A percentile compares a stretch with the other conserved stretches of the same genome.
Conservation (phyloP, 2,888 invertebrate genomes). For the Rhorus exstirpatorius region DNA sequence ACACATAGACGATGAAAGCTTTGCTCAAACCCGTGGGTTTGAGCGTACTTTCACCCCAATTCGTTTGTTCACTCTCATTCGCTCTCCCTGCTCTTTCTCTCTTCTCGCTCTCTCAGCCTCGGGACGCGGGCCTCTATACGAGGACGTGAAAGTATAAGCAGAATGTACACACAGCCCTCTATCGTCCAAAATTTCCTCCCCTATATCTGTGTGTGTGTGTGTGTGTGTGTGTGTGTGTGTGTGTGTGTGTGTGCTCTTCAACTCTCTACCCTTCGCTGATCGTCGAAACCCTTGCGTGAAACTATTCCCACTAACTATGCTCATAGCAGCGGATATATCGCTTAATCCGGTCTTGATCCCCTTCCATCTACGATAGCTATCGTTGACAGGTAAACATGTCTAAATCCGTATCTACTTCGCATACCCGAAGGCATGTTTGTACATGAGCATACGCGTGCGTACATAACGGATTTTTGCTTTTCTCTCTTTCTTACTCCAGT, state of each 20-base stretch:
- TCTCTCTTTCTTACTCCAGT: background rate
- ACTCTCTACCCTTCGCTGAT: slow-evolving; percentile 30
- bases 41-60: background rate
- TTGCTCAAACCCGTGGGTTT: slow-evolving; percentile 6
- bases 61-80: background rate
- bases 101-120: background rate
- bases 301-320: slow-evolving; percentile 65
- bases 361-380: slow-evolving; percentile 34
- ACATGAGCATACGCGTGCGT: background rate
- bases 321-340: slow-evolving; percentile 49
- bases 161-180: slow-evolving; percentile 39
- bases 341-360: slow-evolving; percentile 63
- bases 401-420: slow-evolving; percentile 61
- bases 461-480: background rate
- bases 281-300: slow-evolving; percentile 55
- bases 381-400: slow-evolving; percentile 63
- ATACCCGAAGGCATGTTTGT: slow-evolving; percentile 1
- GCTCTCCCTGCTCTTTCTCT: background rate
- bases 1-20: slow-evolving; percentile 25
- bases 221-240: too few species aligned
- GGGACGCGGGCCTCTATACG: slow-evolving; percentile 1
- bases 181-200: slow-evolving; percentile 22
- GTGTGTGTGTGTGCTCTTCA: background rate
- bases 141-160: slow-evolving; percentile 43
- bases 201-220: too few species aligned